Evolutionary conservation across 2,888 invertebrate genomes (phyloP), one percentile per base, ranked within the genome.

Genomic region (Drosophila cracens): DNA sequence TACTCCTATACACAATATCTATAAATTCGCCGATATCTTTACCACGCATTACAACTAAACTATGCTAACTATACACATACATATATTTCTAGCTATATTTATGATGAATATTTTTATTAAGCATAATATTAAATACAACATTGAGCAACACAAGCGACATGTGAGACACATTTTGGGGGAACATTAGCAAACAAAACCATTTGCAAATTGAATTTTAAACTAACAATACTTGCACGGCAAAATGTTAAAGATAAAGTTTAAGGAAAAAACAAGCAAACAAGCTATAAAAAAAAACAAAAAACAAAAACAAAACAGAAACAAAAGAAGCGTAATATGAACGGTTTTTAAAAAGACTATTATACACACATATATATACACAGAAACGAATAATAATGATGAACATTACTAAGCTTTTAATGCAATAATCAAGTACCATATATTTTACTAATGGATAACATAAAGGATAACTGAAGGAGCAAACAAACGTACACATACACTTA

Each of bases 81-180:
- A 52, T 61, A 58, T 69, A 78, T 62, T 75, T 78, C 71, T 74
- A 78, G 65, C 79, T 78, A 79, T 64, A 78, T 77, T 65, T 63
- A 77, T 59, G 65, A 75, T 59, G 53, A 62, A 60, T 71, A 76
- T 80, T 74, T 75, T 77, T 81, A 70, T 70, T 62, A 69, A 58
- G 51, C 53, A 72, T 61, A 59, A 70, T 54, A 76, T 65, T 43
- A 51, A 34, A 63, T 27, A 57, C 31, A 51, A 36, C 64, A 75
- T 57, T 63, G 49, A 79, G 63, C 76, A 69, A 78, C 70, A 84
- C 69, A 87, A 82, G 85, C 79, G 79, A 86, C 84, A 87, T 87
- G 82, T 83, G 89, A 87, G 83, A 87, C 87, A 89, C 83, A 87
- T 87, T 87, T 89, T 87, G 85, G 87, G 87, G 87, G 89, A 87